Evolutionary conservation across 2,113 vertebrate species (phyloP), one percentile per base, ranked within the genome.

Genomic region (Atherinomorus stipes): DNA sequence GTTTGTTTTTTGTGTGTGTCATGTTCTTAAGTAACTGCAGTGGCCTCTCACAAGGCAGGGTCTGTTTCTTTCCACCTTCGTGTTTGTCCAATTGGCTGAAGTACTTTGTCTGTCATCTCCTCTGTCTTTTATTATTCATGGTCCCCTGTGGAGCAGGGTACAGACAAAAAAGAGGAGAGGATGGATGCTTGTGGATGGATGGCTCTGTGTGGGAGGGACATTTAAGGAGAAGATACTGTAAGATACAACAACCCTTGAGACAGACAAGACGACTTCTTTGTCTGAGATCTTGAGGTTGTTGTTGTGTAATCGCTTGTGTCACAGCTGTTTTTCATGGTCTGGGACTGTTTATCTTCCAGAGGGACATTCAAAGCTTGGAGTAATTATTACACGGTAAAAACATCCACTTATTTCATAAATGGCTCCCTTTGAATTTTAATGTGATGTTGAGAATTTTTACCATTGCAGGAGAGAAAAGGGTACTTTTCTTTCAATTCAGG

Each of bases 71-170:
- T 54, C 51, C 45, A 70, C 71, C 47, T 74, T 57, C 66, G 59
- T 78, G 28, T 76, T 68, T 77, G 22, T 78, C 60, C 31, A 42
- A 59, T 60, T 66, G 72, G 59, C 65, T 64, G 25, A 45, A 63
- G 64, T 62, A 44, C 49, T 51, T 52, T 13, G 12, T 50, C 28
- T 1, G 11, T 73, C 51, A 38, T 3, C 53, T 76, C 65, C 47
- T 60, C 28, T 74, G 57, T 79, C 52, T 68, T 85, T 53, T 26
- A 88, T 90, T 87, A 89, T 89, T 90, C 56, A 91, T 90, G 66
- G 4, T 22, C 64, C 63, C 69, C 74, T 65, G 65, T 54, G 47
- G 78, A 71, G 66, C 1, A 66, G 26, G 45, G 18, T 15, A 52
- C 62, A 65, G 31, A 80, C 64, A 61, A 50, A 71, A n/a, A 78